Evolutionary conservation across 2,888 invertebrate genomes (phyloP).

Genomic region (Sphaerophoria taeniata): DNA sequence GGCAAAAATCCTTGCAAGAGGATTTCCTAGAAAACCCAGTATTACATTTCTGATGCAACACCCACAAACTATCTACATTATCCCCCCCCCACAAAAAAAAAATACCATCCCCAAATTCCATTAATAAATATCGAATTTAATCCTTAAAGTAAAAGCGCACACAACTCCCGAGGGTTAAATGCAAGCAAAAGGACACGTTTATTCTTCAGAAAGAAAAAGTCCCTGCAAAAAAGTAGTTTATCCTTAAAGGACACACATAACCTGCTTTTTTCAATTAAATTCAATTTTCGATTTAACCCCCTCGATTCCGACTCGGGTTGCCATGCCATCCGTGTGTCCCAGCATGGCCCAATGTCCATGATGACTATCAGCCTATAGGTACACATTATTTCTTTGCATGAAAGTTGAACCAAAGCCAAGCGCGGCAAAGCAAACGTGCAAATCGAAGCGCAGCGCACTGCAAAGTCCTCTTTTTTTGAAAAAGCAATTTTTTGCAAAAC

Average conservation of each 20-base stretch:
- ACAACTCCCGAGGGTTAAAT: constrained; percentile 7
- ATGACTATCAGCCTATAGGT: constrained; percentile 47
- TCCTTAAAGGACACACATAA: constrained; percentile 49
- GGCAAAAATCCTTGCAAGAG: constrained; percentile 22
- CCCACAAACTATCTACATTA: constrained; percentile 40
- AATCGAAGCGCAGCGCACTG: constrained; percentile 52
- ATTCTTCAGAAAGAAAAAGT: background rate
- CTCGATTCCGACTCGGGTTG: background rate
- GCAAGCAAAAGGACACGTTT: constrained; percentile 31
- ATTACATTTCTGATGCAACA: background rate
- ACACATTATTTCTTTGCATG: background rate
- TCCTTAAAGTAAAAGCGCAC: constrained; percentile 43
- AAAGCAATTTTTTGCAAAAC: constrained; percentile 9
- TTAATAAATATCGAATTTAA: constrained; percentile 71
- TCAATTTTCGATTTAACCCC: constrained; percentile 59
- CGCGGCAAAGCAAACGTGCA: constrained; percentile 24
- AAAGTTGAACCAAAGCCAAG: constrained; percentile 9
- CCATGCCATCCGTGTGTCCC: too few relatives aligned
- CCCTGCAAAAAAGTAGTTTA: constrained; percentile 6
- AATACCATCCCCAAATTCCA: constrained; percentile 34
- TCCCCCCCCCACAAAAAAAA: background rate
- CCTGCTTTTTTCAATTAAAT: constrained; percentile 63
- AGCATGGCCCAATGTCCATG: constrained; percentile 16
- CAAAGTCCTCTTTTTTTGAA: constrained; percentile 22
- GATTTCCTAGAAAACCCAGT: constrained; percentile 5